Evolutionary conservation across 2,113 vertebrate genomes (phyloP).

Genomic region (Hippocampus guttulatus): DNA sequence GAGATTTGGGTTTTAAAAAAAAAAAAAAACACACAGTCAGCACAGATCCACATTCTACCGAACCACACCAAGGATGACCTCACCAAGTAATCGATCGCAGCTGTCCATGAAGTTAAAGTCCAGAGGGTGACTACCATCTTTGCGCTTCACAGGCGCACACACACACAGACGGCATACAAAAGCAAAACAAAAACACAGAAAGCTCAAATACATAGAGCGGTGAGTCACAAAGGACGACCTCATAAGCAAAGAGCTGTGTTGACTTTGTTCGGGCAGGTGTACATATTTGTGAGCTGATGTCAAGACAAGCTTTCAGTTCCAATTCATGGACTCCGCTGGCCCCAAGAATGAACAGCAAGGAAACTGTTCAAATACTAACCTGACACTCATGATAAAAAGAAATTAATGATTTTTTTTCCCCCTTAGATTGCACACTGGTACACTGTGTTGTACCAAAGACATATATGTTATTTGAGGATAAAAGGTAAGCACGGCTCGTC

Average conservation of each 20-base stretch:
- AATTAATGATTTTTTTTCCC: too few species aligned
- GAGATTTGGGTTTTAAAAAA: background rate
- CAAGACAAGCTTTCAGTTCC: constrained; percentile 43
- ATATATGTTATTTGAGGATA: constrained; percentile 35
- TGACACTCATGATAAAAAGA: background rate
- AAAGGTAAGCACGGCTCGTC: constrained; percentile 56
- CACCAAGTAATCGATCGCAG: constrained; percentile 10
- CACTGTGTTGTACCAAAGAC: too few species aligned
- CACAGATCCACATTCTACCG: constrained; percentile 2
- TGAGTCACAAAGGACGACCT: constrained; percentile 63
- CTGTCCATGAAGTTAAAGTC: constrained; percentile 40
- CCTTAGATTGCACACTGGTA: too few species aligned
- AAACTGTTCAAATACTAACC: constrained; percentile 1
- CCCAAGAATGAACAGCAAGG: constrained; percentile 30
- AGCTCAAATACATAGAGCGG: constrained; percentile 37
- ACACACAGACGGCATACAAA: constrained; percentile 4
- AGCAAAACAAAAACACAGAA: constrained; percentile 18
- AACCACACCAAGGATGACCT: constrained; percentile 28
- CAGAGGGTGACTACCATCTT: constrained; percentile 33
- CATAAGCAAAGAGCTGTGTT: constrained; percentile 24
- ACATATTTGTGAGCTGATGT: constrained; percentile 13
- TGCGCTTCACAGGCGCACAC: constrained; percentile 23
- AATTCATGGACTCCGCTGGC: constrained; percentile 52
- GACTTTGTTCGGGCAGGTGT: background rate
- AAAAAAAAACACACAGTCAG: background rate